Evolutionary conservation across 2,888 invertebrate species (phyloP).

Genomic region (Tortrix viridana): DNA sequence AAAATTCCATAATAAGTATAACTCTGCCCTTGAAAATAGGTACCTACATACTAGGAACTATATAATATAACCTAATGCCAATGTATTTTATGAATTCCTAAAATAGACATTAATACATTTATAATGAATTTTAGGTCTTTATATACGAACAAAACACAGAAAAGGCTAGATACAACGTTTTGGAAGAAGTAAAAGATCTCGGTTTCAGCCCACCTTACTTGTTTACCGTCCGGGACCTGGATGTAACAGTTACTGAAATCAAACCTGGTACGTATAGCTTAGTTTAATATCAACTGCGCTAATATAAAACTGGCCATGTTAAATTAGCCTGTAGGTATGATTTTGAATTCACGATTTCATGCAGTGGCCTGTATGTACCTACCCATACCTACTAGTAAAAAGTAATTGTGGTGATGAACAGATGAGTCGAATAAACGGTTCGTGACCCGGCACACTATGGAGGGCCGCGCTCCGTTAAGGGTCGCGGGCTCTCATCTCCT

Average conservation of each 20-base stretch:
- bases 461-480: conserved; percentile 83
- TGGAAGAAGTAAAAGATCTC: conserved; percentile 87
- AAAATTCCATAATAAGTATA: too few species aligned
- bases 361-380: too few species aligned
- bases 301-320: too few species aligned
- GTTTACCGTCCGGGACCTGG: conserved; percentile 85
- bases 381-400: too few species aligned
- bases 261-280: conserved; percentile 68
- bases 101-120: neutral
- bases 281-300: too few species aligned
- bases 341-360: too few species aligned
- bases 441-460: conserved; percentile 78
- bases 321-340: too few species aligned
- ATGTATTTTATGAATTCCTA: too few species aligned
- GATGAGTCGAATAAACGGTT: conserved; percentile 72
- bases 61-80: too few species aligned
- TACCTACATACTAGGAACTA: too few species aligned
- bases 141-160: conserved; percentile 80
- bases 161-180: conserved; percentile 78
- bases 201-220: conserved; percentile 79
- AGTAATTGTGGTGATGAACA: conserved; percentile 42
- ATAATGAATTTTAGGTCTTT: conserved; percentile 71
- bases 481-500: conserved; percentile 75
- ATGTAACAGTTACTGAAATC: conserved; percentile 85
- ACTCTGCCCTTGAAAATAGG: too few species aligned